Evolutionary conservation across 2,888 invertebrate species (phyloP).

Genomic region (Eupithecia subumbrata): DNA sequence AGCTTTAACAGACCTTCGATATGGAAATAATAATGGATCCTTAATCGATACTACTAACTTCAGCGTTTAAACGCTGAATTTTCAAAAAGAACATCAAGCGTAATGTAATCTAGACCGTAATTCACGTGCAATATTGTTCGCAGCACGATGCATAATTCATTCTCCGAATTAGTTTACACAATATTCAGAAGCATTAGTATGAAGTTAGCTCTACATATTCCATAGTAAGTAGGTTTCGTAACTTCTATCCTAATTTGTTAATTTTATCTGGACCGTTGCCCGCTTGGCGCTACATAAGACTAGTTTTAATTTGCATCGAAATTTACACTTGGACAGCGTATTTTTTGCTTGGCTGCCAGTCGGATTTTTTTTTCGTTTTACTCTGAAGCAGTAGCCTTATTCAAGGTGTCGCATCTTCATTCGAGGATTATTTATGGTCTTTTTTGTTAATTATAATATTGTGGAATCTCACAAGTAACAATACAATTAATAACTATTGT

Average conservation of each 20-base stretch:
- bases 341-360: not conserved
- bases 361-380: not conserved
- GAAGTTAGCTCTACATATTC: conserved; percentile 34
- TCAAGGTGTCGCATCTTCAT: not conserved
- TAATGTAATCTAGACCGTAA: conserved; percentile 1
- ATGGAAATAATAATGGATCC: not conserved
- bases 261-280: conserved; percentile 36
- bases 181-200: conserved; percentile 37
- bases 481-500: too few relatives aligned
- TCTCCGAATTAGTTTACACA: conserved; percentile 31
- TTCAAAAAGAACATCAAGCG: not conserved
- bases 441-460: too few relatives aligned
- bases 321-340: conserved; percentile 6
- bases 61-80: not conserved
- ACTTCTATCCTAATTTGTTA: conserved; percentile 37
- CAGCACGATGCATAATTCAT: conserved; percentile 25
- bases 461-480: too few relatives aligned
- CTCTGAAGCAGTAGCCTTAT: not conserved
- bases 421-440: not conserved
- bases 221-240: conserved; percentile 18
- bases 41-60: not conserved
- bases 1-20: not conserved
- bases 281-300: conserved; percentile 31
- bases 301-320: conserved; percentile 29
- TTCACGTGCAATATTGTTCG: conserved; percentile 12